phyloP scores from a whole-genome alignment of 2,113 vertebrate species.

The Hydrolagus affinis region DNA sequence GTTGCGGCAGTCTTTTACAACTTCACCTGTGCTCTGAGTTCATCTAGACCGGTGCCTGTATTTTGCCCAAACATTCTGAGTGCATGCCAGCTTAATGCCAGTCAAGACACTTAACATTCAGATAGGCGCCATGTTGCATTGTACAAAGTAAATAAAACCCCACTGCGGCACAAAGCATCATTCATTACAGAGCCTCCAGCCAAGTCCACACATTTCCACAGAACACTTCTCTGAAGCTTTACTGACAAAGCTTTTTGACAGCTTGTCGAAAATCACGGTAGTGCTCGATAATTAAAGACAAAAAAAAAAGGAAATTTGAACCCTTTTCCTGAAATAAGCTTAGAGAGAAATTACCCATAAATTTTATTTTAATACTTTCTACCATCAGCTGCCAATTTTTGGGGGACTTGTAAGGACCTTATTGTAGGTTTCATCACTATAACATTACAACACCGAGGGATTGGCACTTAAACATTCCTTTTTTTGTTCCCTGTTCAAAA shows the following conservation, averaged over 20 bases:
- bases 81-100: conserved; percentile 42
- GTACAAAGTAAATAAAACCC: conserved; percentile 37
- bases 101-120: conserved; percentile 7
- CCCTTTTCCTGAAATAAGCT: conserved; percentile 33
- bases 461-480: conserved; percentile 27
- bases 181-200: conserved; percentile 40
- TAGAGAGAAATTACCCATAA: conserved; percentile 33
- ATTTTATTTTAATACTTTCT: conserved; percentile 29
- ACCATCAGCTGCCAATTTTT: conserved; percentile 24
- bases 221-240: conserved; percentile 45
- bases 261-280: conserved; percentile 34
- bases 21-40: neutral
- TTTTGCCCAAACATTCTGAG: conserved; percentile 43
- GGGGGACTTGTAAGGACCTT: neutral
- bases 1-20: conserved; percentile 34
- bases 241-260: conserved; percentile 41
- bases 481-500: conserved; percentile 17
- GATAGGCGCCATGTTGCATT: neutral
- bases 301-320: conserved; percentile 34
- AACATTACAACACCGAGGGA: conserved; percentile 22
- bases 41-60: conserved; percentile 28
- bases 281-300: conserved; percentile 39
- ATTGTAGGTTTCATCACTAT: conserved; percentile 24
- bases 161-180: conserved; percentile 37
- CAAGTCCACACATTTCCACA: conserved; percentile 38